Evolutionary conservation across 2,797 vertebrate species (phyloP).

Genomic region (Bradypus variegatus): DNA sequence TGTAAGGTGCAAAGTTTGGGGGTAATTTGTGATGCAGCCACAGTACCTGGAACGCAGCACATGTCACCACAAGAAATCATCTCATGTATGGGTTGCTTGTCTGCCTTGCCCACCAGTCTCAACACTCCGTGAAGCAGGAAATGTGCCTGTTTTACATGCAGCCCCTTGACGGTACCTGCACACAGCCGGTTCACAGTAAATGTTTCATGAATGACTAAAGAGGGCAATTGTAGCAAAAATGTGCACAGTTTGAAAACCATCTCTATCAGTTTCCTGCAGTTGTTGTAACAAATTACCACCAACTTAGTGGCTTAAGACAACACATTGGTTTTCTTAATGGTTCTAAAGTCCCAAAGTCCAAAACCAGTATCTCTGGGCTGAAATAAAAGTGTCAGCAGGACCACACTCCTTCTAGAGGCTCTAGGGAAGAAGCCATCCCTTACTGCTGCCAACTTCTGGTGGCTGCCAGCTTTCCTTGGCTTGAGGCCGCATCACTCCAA

Average conservation of each 20-base stretch:
- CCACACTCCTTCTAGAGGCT: background rate
- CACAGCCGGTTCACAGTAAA: background rate
- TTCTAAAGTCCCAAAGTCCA: background rate
- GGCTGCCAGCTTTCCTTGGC: background rate
- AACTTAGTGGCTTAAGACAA: background rate
- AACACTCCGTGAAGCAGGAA: background rate
- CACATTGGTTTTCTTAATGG: background rate
- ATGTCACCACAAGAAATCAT: background rate
- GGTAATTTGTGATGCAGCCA: background rate
- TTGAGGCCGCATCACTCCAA: background rate
- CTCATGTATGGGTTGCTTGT: background rate
- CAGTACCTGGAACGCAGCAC: background rate
- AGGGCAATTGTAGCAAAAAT: background rate
- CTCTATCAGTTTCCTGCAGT: background rate
- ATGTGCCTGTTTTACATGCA: background rate
- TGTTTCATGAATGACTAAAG: background rate
- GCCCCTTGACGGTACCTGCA: too few relatives aligned
- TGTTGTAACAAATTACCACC: background rate
- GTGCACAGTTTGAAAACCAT: background rate
- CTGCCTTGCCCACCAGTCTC: background rate
- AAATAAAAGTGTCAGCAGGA: background rate
- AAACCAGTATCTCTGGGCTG: background rate
- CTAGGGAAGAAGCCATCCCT: too few relatives aligned
- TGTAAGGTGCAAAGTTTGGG: background rate
- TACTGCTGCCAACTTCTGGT: background rate